Conservation (phyloP, 2,888 invertebrate species). For the Andrena camellia region DNA sequence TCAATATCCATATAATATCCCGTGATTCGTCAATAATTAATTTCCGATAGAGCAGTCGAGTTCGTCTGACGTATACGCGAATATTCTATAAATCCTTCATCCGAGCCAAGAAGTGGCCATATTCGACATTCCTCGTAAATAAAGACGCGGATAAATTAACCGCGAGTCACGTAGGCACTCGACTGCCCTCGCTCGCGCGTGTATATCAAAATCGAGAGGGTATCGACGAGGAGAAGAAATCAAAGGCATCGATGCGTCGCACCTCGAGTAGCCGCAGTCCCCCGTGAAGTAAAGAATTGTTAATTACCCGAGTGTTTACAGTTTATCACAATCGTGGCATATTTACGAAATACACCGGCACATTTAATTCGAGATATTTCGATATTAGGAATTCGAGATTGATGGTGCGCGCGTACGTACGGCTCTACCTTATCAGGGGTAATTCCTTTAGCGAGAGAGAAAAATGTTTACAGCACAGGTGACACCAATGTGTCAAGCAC, state of each 20-base stretch:
- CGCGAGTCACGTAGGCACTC: neutral
- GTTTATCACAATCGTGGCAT: neutral
- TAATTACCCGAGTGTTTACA: neutral
- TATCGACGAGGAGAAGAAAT: neutral
- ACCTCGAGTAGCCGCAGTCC: neutral
- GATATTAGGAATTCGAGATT: conserved; percentile 25
- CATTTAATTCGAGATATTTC: conserved; percentile 24
- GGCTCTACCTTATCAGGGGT: neutral
- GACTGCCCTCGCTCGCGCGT: neutral
- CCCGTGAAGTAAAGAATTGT: conserved; percentile 16
- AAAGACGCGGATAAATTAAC: neutral
- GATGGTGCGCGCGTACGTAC: neutral
- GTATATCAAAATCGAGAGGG: neutral
- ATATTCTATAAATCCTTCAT: neutral
- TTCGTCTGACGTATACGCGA: neutral
- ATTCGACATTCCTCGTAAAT: neutral
- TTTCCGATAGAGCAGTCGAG: conserved; percentile 2
- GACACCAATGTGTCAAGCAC: conserved; percentile 42
- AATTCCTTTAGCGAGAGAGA: conserved; percentile 10
- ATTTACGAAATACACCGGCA: conserved; percentile 13
- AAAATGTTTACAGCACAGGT: conserved; percentile 18
- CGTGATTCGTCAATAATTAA: conserved; percentile 21
- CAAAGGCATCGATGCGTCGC: conserved; percentile 1
- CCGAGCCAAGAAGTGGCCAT: neutral
- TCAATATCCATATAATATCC: neutral